Evolutionary conservation across 2,113 vertebrate species (phyloP).

Genomic region (Oophaga pumilio): DNA sequence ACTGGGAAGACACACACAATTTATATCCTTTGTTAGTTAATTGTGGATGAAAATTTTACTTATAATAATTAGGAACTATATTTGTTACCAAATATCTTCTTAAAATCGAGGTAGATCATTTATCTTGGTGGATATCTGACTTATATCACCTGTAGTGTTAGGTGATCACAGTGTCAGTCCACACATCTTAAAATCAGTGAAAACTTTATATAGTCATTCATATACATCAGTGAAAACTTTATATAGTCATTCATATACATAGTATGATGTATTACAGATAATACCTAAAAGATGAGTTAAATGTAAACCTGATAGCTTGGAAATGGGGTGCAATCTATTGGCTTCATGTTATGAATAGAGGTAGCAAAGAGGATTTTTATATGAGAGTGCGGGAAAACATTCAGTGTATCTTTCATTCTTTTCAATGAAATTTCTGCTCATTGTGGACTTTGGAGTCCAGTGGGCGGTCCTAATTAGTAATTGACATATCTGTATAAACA

Average conservation of each 20-base stretch:
- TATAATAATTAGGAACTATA: background rate
- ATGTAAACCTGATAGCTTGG: too few species aligned
- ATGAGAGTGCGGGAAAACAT: too few species aligned
- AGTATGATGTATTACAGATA: background rate
- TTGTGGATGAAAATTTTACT: background rate
- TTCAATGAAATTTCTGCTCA: too few species aligned
- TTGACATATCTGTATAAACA: too few species aligned
- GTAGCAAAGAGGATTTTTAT: too few species aligned
- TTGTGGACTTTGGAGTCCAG: too few species aligned
- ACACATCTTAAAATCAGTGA: background rate
- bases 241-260: background rate
- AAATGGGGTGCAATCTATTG: too few species aligned
- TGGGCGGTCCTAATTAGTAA: too few species aligned
- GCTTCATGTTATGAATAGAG: too few species aligned
- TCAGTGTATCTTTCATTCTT: too few species aligned
- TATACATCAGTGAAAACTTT: background rate
- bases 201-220: too few species aligned
- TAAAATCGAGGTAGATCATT: background rate
- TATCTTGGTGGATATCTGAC: background rate
- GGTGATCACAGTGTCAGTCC: background rate
- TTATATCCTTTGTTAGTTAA: slow-evolving; percentile 17
- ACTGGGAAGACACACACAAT: background rate
- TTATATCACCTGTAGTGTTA: background rate
- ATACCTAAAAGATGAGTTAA: too few species aligned
- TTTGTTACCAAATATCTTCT: background rate